phyloP scores from a whole-genome alignment of 2,797 vertebrate species.

The Semotilus atromaculatus region DNA sequence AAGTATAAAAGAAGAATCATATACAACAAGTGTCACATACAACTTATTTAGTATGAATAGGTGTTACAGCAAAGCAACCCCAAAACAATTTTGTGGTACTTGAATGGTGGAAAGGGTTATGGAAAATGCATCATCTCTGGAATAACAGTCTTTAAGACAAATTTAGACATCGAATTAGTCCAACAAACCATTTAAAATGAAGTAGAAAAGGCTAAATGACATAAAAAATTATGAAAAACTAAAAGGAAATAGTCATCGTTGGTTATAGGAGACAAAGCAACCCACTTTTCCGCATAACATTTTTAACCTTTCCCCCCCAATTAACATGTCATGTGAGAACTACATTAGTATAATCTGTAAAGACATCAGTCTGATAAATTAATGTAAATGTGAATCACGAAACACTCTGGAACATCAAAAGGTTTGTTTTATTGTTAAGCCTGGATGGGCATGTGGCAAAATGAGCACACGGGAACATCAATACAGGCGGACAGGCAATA shows the following conservation, averaged over 20 bases:
- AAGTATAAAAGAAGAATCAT: not conserved
- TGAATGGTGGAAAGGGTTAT: not conserved
- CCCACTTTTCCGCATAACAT: not conserved
- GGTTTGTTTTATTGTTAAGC: conserved; percentile 28
- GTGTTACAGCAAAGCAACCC: not conserved
- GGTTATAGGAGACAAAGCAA: not conserved
- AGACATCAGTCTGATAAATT: not conserved
- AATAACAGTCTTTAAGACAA: not conserved
- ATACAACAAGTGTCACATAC: not conserved
- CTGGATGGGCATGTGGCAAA: not conserved
- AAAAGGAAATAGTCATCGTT: not conserved
- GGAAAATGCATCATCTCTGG: not conserved
- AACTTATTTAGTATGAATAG: not conserved
- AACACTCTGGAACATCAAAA: conserved; percentile 28
- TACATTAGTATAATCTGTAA: not conserved
- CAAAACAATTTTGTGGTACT: not conserved
- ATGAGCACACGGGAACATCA: conserved; percentile 2
- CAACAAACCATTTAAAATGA: not conserved
- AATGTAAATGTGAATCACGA: conserved; percentile 13
- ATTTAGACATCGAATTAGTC: not conserved
- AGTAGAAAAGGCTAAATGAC: not conserved
- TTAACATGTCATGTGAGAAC: not conserved
- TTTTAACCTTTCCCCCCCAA: not conserved
- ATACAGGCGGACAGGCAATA: conserved; percentile 17
- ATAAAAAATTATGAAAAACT: not conserved